Evolutionary conservation across 2,113 vertebrate genomes (phyloP), one percentile per base, ranked within the genome.

Genomic region (Noturus placidus): DNA sequence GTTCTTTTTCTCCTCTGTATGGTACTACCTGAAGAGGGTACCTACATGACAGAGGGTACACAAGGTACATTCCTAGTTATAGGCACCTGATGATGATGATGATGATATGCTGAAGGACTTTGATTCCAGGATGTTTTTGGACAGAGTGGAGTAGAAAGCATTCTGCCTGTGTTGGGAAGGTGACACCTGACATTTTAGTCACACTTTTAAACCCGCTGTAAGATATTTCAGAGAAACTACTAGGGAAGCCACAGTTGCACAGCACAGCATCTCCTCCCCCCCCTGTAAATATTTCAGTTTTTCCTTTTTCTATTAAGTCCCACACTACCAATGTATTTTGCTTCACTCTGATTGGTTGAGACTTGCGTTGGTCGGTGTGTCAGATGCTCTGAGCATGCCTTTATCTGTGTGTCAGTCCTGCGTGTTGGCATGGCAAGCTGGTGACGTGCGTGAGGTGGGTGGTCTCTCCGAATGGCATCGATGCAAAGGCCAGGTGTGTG

Each of bases 381-480:
- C 84, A 90, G 93, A 92, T 93, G 92, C 92, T 89, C 92, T 92
- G 93, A 94, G 95, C 95, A 95, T 95, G 95, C 92, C 74, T 91
- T 59, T 91, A 88, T 93, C 69, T 93, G 92, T 93, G 88, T 91
- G 89, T 93, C 65, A 77, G 92, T 91, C 87, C 90, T 93, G 90
- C 93, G 85, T 91, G 87, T 94, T 92, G 92, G 95, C 94, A 95
- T 96, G 95, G 94, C 94, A 93, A 92, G 91, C 87, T 92, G 92
- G 91, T 82, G 90, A 92, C 91, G 20, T 91, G 84, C 19, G 74
- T 86, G 63, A 61, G 74, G 74, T 90, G 79, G 74, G 80, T 90
- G 79, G 74, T 50, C 59, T 90, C 82, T 84, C 17, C 57, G 82
- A 87, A 87, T 90, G 87, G 67, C 76, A 79, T 70, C 82, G 80